Conservation (phyloP, 2,113 vertebrate genomes). For the Microtus pennsylvanicus region DNA sequence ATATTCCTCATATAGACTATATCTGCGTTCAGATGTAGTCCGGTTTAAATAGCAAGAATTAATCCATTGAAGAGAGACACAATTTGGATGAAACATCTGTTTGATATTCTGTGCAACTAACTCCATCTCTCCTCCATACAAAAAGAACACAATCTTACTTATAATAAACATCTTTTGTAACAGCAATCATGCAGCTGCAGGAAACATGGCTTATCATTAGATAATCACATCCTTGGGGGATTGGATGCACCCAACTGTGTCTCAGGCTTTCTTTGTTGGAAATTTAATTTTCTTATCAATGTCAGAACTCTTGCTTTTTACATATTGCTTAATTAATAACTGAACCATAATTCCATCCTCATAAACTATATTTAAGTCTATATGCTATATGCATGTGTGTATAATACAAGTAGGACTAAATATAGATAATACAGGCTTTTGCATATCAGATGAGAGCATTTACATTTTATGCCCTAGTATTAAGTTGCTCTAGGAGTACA, state of each 20-base stretch:
- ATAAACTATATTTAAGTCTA: conserved; percentile 73
- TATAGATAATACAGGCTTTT: conserved; percentile 50
- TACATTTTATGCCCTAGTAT: conserved; percentile 61
- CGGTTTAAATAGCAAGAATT: conserved; percentile 76
- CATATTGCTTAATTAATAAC: conserved; percentile 84
- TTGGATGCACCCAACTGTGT: conserved; percentile 83
- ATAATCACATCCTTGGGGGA: conserved; percentile 87
- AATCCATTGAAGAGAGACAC: conserved; percentile 75
- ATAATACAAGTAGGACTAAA: conserved; percentile 57
- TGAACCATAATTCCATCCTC: conserved; percentile 73
- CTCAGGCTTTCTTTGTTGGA: conserved; percentile 82
- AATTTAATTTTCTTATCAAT: conserved; percentile 85
- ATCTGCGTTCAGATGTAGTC: conserved; percentile 75
- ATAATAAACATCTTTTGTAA: conserved; percentile 86
- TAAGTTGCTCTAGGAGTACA: conserved; percentile 53
- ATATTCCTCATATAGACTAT: conserved; percentile 68
- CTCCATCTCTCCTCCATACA: conserved; percentile 78
- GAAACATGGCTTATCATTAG: conserved; percentile 87
- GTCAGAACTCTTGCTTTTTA: conserved; percentile 75
- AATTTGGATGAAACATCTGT: conserved; percentile 81
- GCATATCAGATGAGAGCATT: conserved; percentile 56
- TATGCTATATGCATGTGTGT: conserved; percentile 49
- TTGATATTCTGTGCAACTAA: conserved; percentile 82
- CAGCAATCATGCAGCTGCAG: conserved; percentile 84
- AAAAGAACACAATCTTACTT: conserved; percentile 84